Percentiles rank a stretch among this genome's conserved stretches.
Evolutionary conservation across 2,113 vertebrate genomes (phyloP).

Genomic region (Toxostoma redivivum): DNA sequence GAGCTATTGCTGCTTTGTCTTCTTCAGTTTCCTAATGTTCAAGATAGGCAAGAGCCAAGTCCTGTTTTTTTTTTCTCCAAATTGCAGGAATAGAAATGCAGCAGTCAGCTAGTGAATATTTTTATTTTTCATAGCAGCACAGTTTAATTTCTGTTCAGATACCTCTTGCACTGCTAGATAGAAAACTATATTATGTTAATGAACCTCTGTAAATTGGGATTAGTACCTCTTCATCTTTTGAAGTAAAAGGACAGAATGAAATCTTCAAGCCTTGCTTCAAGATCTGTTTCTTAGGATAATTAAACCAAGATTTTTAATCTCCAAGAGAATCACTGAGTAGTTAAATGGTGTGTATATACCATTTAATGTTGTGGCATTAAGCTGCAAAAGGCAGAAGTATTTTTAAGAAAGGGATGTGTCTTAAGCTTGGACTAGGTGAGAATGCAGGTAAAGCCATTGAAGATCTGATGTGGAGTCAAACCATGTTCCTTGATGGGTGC

Average conservation of each 20-base stretch:
- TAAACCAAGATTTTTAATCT: neutral
- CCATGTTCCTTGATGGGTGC: rapidly evolving
- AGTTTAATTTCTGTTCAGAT: neutral
- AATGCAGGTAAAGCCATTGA: neutral
- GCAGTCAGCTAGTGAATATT: neutral
- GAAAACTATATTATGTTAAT: neutral
- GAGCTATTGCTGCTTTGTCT: neutral
- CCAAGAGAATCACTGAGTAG: neutral
- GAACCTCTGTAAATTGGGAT: neutral
- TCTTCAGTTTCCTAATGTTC: neutral
- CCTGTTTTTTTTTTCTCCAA: neutral
- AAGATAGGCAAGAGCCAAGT: neutral
- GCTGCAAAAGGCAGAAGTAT: neutral
- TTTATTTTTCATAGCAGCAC: neutral
- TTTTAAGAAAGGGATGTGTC: neutral
- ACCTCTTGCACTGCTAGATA: neutral
- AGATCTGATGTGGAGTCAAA: neutral
- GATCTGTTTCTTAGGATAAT: neutral
- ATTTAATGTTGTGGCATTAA: neutral
- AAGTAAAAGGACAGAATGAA: neutral
- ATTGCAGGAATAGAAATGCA: neutral
- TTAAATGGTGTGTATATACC: neutral
- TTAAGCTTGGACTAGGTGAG: neutral
- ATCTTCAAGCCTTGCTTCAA: neutral
- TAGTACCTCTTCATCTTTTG: neutral